Evolutionary conservation across 2,888 invertebrate genomes (phyloP).

Genomic region (Himalopsyche kuldschensis): DNA sequence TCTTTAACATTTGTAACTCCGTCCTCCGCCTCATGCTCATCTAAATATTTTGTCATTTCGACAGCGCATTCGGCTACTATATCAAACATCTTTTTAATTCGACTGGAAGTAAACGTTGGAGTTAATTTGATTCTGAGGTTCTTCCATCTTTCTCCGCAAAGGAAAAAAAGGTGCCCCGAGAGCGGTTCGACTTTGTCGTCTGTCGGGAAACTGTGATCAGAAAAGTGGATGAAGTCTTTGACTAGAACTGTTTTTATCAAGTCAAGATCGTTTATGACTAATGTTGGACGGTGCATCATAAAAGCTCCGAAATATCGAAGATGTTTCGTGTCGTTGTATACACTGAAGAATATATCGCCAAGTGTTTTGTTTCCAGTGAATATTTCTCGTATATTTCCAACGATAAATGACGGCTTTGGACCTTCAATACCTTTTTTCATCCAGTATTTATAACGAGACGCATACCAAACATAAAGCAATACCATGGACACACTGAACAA

Average conservation of each 20-base stretch:
- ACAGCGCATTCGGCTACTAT: conserved; percentile 52
- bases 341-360: conserved; percentile 22
- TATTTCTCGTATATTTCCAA: conserved; percentile 25
- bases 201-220: conserved; percentile 47
- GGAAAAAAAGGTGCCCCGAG: conserved; percentile 53
- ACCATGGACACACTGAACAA: background rate
- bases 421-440: conserved; percentile 38
- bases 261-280: conserved; percentile 46
- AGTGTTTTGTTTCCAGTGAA: background rate
- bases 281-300: conserved; percentile 43
- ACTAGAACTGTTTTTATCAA: conserved; percentile 44
- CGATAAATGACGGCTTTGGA: conserved; percentile 7
- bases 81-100: conserved; percentile 60
- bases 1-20: conserved; percentile 49
- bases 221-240: conserved; percentile 47
- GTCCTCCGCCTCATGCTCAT: conserved; percentile 35
- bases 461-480: background rate
- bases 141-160: conserved; percentile 57
- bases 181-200: conserved; percentile 57
- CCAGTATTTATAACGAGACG: conserved; percentile 32
- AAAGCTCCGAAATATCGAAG: conserved; percentile 44
- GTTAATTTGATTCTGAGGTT: conserved; percentile 56
- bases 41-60: conserved; percentile 44
- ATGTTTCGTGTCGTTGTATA: conserved; percentile 22
- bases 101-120: conserved; percentile 63